Percentiles rank a stretch among this genome's conserved stretches.
phyloP scores from a whole-genome alignment of 2,113 vertebrate species.

The Ailurus styani region DNA sequence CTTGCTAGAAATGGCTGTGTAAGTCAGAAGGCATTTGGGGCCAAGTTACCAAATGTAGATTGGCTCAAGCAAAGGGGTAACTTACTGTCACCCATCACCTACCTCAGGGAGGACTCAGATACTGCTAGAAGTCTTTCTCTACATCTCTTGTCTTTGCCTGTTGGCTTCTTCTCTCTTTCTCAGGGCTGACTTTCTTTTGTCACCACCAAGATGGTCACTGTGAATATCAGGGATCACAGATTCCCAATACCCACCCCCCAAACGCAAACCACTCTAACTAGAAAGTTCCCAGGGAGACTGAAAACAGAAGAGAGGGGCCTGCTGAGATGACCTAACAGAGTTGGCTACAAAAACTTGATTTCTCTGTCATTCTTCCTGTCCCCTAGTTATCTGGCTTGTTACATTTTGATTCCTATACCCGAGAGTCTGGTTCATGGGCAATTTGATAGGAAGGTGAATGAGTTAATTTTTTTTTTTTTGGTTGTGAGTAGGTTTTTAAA shows the following conservation, averaged over 20 bases:
- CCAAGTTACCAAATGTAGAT: neutral
- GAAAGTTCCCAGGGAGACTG: neutral
- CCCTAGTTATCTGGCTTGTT: neutral
- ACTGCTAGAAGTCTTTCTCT: neutral
- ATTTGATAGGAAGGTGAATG: neutral
- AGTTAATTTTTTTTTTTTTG: neutral
- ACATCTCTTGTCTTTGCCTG: neutral
- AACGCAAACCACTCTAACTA: no score
- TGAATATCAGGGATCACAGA: neutral
- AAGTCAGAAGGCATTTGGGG: neutral
- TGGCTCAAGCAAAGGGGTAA: neutral
- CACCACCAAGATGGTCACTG: neutral
- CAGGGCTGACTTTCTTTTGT: neutral
- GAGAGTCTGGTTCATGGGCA: neutral
- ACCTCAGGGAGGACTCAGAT: neutral
- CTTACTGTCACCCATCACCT: neutral
- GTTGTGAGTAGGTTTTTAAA: neutral
- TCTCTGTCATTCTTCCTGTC: neutral
- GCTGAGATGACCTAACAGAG: neutral
- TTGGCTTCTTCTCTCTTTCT: neutral
- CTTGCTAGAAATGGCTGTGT: neutral
- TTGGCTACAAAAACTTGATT: neutral
- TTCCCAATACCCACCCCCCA: neutral
- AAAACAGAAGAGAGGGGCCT: neutral
- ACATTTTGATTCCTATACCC: neutral